Evolutionary conservation across 2,113 vertebrate genomes (phyloP).

Genomic region (Apteryx owenii): DNA sequence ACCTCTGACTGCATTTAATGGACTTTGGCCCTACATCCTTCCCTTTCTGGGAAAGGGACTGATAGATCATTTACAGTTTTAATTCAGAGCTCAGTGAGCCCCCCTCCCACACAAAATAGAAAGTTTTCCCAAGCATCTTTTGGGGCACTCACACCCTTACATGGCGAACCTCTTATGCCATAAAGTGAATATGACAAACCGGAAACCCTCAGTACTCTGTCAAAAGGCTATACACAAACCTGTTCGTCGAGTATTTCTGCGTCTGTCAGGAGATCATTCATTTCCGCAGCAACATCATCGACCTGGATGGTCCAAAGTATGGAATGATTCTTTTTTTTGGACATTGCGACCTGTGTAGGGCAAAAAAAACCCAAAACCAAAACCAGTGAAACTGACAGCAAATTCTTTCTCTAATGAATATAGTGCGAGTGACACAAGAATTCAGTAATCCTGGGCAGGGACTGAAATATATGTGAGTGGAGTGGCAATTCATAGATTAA

Average conservation of each 20-base stretch:
- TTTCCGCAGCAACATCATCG: slow-evolving; percentile 75
- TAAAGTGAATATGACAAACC: not conserved
- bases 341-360: slow-evolving; percentile 78
- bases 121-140: not conserved
- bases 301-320: slow-evolving; percentile 76
- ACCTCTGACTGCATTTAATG: not conserved
- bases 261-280: slow-evolving; percentile 75
- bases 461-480: not conserved
- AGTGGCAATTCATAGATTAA: not conserved
- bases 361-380: not conserved
- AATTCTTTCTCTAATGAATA: not conserved
- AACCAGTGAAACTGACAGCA: not conserved
- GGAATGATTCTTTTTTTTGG: slow-evolving; percentile 84
- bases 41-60: not conserved
- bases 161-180: not conserved
- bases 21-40: not conserved
- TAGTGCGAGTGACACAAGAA: not conserved
- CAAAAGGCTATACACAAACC: slow-evolving; percentile 74
- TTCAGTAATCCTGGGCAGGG: not conserved
- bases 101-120: not conserved
- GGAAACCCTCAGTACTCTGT: not conserved
- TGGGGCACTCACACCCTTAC: not conserved
- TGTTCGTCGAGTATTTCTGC: slow-evolving; percentile 77
- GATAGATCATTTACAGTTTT: not conserved
- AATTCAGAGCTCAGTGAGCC: not conserved